Evolutionary conservation across 2,113 vertebrate species (phyloP).

Genomic region (Aix galericulata): DNA sequence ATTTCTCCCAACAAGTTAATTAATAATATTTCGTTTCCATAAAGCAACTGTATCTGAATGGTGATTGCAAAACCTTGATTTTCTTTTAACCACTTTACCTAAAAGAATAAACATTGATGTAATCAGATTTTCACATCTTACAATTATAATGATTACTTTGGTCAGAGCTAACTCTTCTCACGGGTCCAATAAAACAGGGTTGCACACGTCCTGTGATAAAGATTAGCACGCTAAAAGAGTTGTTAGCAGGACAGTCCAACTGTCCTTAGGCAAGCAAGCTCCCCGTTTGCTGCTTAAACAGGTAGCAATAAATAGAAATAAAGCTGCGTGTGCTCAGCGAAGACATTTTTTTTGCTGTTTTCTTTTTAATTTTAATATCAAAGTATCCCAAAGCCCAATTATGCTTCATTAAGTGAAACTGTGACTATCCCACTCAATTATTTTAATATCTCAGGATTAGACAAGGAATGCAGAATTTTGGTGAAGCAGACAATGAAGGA

Average conservation of each 20-base stretch:
- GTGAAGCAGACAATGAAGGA: slow-evolving; percentile 49
- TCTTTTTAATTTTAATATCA: slow-evolving; percentile 63
- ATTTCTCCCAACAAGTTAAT: not conserved
- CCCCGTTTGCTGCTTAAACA: not conserved
- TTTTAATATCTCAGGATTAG: slow-evolving; percentile 73
- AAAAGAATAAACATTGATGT: not conserved
- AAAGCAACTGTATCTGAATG: not conserved
- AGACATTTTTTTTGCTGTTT: slow-evolving; percentile 40
- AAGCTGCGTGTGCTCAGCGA: not conserved
- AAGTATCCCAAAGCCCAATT: slow-evolving; percentile 69
- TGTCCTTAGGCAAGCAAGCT: not conserved
- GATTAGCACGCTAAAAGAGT: not conserved
- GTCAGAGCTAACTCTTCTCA: not conserved
- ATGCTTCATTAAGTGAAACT: slow-evolving; percentile 72
- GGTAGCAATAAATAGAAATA: not conserved
- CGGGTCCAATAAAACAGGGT: not conserved
- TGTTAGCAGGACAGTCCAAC: not conserved
- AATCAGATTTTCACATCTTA: not conserved
- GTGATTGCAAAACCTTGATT: not conserved
- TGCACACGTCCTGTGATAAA: not conserved
- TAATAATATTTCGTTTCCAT: not conserved
- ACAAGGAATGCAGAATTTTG: slow-evolving; percentile 69
- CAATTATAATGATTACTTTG: not conserved
- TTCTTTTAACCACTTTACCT: slow-evolving; percentile 2
- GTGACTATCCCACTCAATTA: slow-evolving; percentile 72